Conservation (phyloP, 1,140 invertebrate genomes). For the Andricus grossulariae region DNA sequence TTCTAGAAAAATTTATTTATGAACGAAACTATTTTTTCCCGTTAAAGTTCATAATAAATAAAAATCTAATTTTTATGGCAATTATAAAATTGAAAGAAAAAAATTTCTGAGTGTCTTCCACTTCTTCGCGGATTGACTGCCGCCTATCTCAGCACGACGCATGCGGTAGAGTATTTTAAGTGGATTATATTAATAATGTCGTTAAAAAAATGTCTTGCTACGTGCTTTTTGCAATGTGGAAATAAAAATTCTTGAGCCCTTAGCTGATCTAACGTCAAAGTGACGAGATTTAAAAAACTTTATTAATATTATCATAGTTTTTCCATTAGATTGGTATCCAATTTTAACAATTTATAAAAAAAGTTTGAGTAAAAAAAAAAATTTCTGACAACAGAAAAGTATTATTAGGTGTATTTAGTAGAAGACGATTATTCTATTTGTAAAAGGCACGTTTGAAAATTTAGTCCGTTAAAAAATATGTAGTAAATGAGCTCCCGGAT, state of each 20-base stretch:
- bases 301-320: no score
- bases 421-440: not conserved
- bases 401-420: no score
- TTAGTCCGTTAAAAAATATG: not conserved
- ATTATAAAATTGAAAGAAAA: not conserved
- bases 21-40: not conserved
- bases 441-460: not conserved
- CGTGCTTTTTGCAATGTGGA: not conserved
- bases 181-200: not conserved
- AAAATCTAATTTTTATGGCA: not conserved
- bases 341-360: no score
- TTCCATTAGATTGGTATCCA: no score
- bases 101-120: not conserved
- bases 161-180: not conserved
- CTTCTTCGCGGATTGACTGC: not conserved
- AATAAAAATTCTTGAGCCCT: no score
- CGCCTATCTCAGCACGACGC: slow-evolving; percentile 21
- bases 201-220: not conserved
- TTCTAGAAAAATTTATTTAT: not conserved
- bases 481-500: not conserved
- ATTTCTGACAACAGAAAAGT: no score
- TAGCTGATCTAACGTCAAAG: no score
- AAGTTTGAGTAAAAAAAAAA: no score
- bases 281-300: no score
- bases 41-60: no score